Evolutionary conservation across 2,797 vertebrate species (phyloP), one percentile per base, ranked within the genome.

Genomic region (Mormyrops attenuatus): DNA sequence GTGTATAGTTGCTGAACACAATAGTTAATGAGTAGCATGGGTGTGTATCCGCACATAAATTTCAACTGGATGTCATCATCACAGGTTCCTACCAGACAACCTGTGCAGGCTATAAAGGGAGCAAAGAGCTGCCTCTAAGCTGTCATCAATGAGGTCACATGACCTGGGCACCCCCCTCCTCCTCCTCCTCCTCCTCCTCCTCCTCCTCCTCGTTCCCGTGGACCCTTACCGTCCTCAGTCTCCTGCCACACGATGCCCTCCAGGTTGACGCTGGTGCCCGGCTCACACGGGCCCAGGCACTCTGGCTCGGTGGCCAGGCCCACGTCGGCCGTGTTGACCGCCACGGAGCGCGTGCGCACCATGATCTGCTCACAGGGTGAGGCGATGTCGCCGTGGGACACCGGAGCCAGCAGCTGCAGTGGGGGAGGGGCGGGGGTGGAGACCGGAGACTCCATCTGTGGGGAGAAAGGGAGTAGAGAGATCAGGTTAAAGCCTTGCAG

Each of bases 171-270:
- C 15, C 60, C 66, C 30, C 57, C n/a, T 13, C 9, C 82, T 50
- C 22, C 22, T 49, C 63, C 22, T 2, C 60, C 66, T 13, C 57
- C n/a, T 13, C 9, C 82, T 50, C 22, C 22, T 49, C 26, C 26
- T 22, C n/a, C 63, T 26, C 26, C 63, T 69, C 66, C 22, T 2
- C 1, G 44, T 9, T 4, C 85, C 15, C 22, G 0, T 9, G 34
- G 85, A 5, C 44, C 91, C 98, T 97, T 95, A 99, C 99, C 99
- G 0, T 99, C 98, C 93, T 99, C 98, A 0, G 98, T 99, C 94
- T 99, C 99, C 92, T 99, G 99, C 99, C 99, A 99, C 90, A 99
- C 98, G 0, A 99, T 99, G 93, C 99, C 99, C 93, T 99, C 98
- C 7, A 99, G 97, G 93, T 99, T 99, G 91, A 99, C 99, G 0